A percentile compares a stretch with the other conserved stretches of the same genome.
These are phyloP conservation scores for Apostichopus parvimensis DNA, from an alignment of 35 echinoderm and acorn worm genomes.

Conservation along the genomic window DNA sequence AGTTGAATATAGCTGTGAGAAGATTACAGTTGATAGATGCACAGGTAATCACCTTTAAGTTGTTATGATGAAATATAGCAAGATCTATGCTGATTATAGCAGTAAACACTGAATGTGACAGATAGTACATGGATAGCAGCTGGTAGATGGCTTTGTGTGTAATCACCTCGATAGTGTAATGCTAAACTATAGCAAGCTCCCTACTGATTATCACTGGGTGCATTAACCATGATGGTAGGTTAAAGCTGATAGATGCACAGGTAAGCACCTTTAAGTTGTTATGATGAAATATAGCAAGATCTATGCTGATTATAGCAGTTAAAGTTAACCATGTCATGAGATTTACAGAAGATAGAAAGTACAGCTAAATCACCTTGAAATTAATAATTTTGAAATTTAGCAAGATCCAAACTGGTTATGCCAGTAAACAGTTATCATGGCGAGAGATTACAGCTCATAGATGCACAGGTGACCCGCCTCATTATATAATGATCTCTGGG, in stretches of 20 bases:
- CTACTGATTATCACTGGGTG: slow-evolving; percentile 89
- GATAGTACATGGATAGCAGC: too few species aligned
- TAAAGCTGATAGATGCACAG: slow-evolving; percentile 87
- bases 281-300: neutral
- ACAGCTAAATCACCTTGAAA: too few species aligned
- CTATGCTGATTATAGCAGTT: neutral
- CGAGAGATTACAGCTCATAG: slow-evolving; percentile 76
- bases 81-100: neutral
- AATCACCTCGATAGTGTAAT: too few species aligned
- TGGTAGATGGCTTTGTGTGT: too few species aligned
- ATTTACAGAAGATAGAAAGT: too few species aligned
- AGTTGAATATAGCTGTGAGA: slow-evolving; percentile 91
- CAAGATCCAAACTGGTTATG: slow-evolving; percentile 92
- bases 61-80: neutral
- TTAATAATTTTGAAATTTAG: too few species aligned
- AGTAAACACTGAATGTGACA: too few species aligned
- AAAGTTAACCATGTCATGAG: too few species aligned
- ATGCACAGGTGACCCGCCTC: neutral
- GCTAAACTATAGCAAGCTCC: slow-evolving; percentile 55
- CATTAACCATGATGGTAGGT: slow-evolving; percentile 80
- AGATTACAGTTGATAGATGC: slow-evolving; percentile 86
- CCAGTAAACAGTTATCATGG: slow-evolving; percentile 87
- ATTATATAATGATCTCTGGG: too few species aligned
- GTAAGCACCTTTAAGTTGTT: slow-evolving; percentile 16
- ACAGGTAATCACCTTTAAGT: slow-evolving; percentile 50